Conservation (phyloP, 2,113 vertebrate species). For the Mustela lutreola region DNA sequence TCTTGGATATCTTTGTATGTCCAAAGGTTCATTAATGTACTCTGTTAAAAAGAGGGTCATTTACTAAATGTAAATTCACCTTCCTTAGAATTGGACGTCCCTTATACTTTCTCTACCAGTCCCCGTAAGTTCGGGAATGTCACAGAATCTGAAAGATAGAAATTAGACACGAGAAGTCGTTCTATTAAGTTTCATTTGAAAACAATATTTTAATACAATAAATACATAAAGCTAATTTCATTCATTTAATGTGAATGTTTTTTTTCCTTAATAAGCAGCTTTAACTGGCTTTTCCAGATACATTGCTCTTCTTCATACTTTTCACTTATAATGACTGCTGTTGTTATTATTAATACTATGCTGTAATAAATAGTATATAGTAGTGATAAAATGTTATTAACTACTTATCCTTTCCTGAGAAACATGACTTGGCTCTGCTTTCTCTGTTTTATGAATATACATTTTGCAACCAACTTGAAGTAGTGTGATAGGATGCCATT, state of each 20-base stretch:
- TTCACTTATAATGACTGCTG: not conserved
- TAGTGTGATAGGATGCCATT: not conserved
- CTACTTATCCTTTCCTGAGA: not conserved
- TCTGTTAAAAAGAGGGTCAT: not conserved
- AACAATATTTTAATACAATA: not conserved
- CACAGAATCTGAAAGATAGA: not conserved
- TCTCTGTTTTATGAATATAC: not conserved
- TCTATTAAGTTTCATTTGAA: not conserved
- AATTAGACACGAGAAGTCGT: not conserved
- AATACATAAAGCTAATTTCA: not conserved
- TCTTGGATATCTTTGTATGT: not conserved
- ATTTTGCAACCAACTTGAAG: not conserved
- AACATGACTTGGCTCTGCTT: not conserved
- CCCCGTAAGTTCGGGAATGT: not conserved
- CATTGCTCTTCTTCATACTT: not conserved
- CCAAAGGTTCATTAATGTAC: not conserved
- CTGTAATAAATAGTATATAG: not conserved
- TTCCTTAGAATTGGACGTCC: not conserved
- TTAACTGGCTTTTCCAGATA: slow-evolving; percentile 18
- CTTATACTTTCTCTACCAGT: not conserved
- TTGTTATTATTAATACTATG: not conserved
- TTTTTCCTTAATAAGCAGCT: not conserved
- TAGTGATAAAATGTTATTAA: not conserved
- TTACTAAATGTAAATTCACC: not conserved
- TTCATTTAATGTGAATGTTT: slow-evolving; percentile 20